Base-by-base conservation (phyloP, 2,797 vertebrate species). In the Nannoperca obscura region DNA sequence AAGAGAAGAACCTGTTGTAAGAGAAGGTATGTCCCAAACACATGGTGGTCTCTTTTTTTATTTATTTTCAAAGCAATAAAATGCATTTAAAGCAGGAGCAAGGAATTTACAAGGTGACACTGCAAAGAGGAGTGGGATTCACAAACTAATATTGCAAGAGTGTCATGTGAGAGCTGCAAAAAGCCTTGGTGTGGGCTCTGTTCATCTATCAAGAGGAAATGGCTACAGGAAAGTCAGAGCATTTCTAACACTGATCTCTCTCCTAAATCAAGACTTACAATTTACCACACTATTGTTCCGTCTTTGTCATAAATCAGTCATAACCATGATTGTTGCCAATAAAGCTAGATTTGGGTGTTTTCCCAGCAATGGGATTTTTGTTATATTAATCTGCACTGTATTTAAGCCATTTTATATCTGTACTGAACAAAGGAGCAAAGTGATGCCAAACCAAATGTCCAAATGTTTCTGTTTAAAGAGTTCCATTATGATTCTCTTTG, bases 41-140 rank as follows among this genome's bases (percentile, higher is more conserved):
- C 91, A 90, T 94, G 93, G 94, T 95, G 94, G 95, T 94, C 94
- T 81, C 72, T 78, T 85, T 69, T 69, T 27, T 27, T 27, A 27
- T 27, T 27, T 27, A 78, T 90, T 86, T 85, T 82, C 86, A 75
- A 76, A 91, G 88, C 86, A 60, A 65, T 89, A 68, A 84, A 89
- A 74, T 67, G 73, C 78, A 87, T 88, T 80, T 69, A 77, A 80
- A 86, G 78, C 66, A 22, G 46, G 54, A 53, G 19, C 57, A 44
- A 76, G 74, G 90, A 83, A 91, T 92, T 93, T 93, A 91, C 88
- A 91, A 91, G 90, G 82, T 79, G 77, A 65, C 76, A 24, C 65
- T 60, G 78, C 77, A 86, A 86, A 91, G 86, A 83, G 46, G 79
- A 74, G 58, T 22, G 67, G 86, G 80, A 82, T 88, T 79, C 82